Evolutionary conservation across 2,797 vertebrate species (phyloP).

Genomic region (Trichosurus vulpecula): DNA sequence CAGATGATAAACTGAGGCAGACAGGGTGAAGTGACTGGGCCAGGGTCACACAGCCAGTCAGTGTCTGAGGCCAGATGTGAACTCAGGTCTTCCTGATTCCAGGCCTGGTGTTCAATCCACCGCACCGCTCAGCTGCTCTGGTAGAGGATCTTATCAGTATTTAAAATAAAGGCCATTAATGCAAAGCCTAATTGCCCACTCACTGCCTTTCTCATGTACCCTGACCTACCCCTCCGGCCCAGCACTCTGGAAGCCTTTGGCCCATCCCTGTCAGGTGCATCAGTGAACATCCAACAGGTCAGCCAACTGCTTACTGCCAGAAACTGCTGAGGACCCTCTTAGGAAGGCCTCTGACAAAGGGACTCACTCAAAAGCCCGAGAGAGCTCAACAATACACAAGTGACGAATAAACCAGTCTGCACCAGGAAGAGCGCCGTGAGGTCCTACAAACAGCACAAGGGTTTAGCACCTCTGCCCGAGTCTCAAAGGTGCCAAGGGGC

Average conservation of each 20-base stretch:
- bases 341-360: not conserved
- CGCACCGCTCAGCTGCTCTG: not conserved
- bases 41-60: not conserved
- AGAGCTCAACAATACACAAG: too few relatives aligned
- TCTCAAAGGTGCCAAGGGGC: not conserved
- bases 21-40: not conserved
- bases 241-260: not conserved
- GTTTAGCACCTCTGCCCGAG: not conserved
- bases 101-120: not conserved
- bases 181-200: not conserved
- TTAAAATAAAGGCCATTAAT: not conserved
- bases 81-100: not conserved
- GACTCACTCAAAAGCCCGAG: not conserved
- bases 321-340: not conserved
- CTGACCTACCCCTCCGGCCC: not conserved
- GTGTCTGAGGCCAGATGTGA: not conserved
- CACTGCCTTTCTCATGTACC: not conserved
- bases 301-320: not conserved
- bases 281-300: not conserved
- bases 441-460: not conserved
- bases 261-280: rapidly evolving
- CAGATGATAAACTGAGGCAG: not conserved
- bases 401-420: too few relatives aligned
- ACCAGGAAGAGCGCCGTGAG: too few relatives aligned
- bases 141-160: not conserved